These are phyloP conservation scores for Pachyseris speciosa DNA, from an alignment of 64 coral and sea anemone species.

Conservation along the genomic window DNA sequence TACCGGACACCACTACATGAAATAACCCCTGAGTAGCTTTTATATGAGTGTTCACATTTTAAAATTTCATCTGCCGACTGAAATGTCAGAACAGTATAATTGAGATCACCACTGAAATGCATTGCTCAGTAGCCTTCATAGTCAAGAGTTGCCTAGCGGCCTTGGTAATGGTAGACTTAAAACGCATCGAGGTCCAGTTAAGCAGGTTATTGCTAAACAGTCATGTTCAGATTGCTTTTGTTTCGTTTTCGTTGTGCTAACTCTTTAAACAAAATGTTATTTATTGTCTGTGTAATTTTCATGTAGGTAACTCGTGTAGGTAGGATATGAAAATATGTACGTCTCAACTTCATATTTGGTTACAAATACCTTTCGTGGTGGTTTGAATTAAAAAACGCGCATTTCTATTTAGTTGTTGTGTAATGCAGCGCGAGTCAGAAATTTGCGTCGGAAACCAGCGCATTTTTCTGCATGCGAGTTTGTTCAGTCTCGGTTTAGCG, in stretches of 20 bases:
- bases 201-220: neutral
- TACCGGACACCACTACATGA: no score
- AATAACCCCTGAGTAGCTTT: no score
- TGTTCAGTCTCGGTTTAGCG: no score
- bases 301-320: neutral
- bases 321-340: constrained; percentile 14
- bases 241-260: neutral
- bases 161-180: neutral
- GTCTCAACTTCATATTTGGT: neutral
- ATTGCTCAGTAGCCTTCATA: neutral
- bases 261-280: neutral
- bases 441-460: no score
- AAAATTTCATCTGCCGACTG: no score
- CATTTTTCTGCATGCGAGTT: no score
- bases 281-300: neutral
- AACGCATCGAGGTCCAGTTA: neutral
- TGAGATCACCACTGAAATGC: no score
- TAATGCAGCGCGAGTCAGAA: neutral
- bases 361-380: neutral
- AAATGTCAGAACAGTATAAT: neutral
- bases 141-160: neutral
- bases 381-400: constrained; percentile 16
- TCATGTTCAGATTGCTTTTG: neutral
- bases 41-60: no score
- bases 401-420: constrained; percentile 5